These are phyloP conservation scores for Biston stratarius DNA, from an alignment of 2,888 invertebrate species.

Conservation along the genomic window DNA sequence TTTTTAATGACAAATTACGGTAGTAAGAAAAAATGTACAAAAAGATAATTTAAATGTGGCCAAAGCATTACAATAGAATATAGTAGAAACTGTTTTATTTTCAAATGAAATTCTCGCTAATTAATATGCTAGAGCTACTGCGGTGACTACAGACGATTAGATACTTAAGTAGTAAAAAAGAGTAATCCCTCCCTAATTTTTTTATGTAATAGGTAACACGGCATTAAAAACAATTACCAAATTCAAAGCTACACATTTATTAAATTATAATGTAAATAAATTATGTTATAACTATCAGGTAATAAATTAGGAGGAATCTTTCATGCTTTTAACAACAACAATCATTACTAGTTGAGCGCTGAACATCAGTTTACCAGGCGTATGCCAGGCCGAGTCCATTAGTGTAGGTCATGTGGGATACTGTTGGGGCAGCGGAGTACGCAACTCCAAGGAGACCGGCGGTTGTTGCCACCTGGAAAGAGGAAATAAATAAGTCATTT, in stretches of 20 bases:
- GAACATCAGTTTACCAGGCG: slow-evolving; percentile 75
- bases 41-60: no score
- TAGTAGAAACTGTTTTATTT: no score
- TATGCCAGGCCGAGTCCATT: slow-evolving; percentile 86
- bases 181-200: no score
- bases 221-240: slow-evolving; percentile 4
- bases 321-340: slow-evolving; percentile 37
- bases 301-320: slow-evolving; percentile 82
- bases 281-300: slow-evolving; percentile 73
- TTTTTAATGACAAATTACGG: no score
- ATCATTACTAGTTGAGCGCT: background rate
- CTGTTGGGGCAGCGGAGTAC: slow-evolving; percentile 87
- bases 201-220: no score
- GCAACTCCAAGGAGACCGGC: slow-evolving; percentile 86
- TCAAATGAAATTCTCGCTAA: no score
- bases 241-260: slow-evolving; percentile 33
- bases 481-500: background rate
- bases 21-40: no score
- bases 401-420: slow-evolving; percentile 87
- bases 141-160: no score
- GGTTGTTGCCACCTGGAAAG: slow-evolving; percentile 74
- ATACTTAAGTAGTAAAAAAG: no score
- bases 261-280: slow-evolving; percentile 48
- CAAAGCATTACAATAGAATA: no score
- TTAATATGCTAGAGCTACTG: no score